These are phyloP conservation scores for Choreutis nemorana DNA, from an alignment of 2,888 invertebrate genomes.

Conservation along the genomic window DNA sequence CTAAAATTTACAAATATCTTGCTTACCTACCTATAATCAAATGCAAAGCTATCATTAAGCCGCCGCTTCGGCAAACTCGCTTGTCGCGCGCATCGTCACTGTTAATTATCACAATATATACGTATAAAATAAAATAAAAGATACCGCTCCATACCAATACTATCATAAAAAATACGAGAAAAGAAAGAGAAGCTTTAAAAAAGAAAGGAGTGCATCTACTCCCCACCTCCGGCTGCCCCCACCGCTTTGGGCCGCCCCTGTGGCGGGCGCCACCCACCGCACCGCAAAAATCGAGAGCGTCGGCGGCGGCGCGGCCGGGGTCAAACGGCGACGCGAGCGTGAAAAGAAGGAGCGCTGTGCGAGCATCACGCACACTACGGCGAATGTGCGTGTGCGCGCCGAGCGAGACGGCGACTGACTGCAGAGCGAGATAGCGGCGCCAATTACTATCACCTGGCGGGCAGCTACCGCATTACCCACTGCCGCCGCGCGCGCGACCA, in stretches of 20 bases:
- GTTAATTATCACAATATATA: constrained; percentile 64
- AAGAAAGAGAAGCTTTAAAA: constrained; percentile 67
- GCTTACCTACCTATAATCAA: constrained; percentile 57
- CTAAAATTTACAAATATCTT: constrained; percentile 49
- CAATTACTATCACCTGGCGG: constrained; percentile 70
- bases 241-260: constrained; percentile 55
- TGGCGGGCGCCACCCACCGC: constrained; percentile 69
- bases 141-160: constrained; percentile 58
- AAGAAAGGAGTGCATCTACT: constrained; percentile 64
- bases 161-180: constrained; percentile 62
- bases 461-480: constrained; percentile 71
- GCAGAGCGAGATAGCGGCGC: constrained; percentile 63
- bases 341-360: constrained; percentile 63
- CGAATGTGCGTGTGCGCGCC: constrained; percentile 53
- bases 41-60: constrained; percentile 61
- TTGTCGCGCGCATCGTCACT: constrained; percentile 57
- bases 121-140: constrained; percentile 57
- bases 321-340: constrained; percentile 65
- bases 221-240: constrained; percentile 57
- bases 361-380: constrained; percentile 40
- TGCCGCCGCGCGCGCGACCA: constrained; percentile 68
- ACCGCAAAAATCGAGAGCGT: constrained; percentile 71
- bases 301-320: constrained; percentile 64
- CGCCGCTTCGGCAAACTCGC: constrained; percentile 47
- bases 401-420: constrained; percentile 62